These are phyloP conservation scores for Tapera naevia DNA, from an alignment of 2,797 vertebrate genomes.

Conservation along the genomic window DNA sequence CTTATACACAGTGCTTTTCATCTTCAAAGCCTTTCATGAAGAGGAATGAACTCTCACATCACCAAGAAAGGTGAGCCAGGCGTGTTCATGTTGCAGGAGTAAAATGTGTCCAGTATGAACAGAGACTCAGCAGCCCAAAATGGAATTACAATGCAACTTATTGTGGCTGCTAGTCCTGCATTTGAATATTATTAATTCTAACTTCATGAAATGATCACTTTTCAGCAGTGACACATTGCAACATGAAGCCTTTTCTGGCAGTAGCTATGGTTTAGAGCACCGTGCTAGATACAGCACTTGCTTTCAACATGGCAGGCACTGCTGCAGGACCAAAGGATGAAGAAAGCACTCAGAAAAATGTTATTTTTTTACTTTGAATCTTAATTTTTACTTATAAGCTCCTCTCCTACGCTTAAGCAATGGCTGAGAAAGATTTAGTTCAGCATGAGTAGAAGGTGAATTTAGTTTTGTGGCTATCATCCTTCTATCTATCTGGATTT, in stretches of 20 bases:
- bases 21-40: neutral
- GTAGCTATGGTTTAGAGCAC: neutral
- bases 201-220: neutral
- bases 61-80: neutral
- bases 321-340: neutral
- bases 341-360: neutral
- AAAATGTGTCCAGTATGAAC: neutral
- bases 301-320: neutral
- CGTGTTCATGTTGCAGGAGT: neutral
- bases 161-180: neutral
- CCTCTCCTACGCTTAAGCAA: neutral
- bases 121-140: neutral
- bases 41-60: neutral
- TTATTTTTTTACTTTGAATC: neutral
- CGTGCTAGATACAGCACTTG: no score
- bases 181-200: neutral
- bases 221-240: neutral
- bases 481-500: neutral
- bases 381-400: neutral
- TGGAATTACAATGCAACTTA: neutral
- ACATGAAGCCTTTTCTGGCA: neutral
- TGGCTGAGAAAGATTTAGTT: neutral
- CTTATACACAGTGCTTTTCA: neutral
- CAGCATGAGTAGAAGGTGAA: neutral
- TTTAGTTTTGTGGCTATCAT: neutral